Evolutionary conservation across 2,113 vertebrate genomes (phyloP).

Genomic region (Variabilichromis moorii): DNA sequence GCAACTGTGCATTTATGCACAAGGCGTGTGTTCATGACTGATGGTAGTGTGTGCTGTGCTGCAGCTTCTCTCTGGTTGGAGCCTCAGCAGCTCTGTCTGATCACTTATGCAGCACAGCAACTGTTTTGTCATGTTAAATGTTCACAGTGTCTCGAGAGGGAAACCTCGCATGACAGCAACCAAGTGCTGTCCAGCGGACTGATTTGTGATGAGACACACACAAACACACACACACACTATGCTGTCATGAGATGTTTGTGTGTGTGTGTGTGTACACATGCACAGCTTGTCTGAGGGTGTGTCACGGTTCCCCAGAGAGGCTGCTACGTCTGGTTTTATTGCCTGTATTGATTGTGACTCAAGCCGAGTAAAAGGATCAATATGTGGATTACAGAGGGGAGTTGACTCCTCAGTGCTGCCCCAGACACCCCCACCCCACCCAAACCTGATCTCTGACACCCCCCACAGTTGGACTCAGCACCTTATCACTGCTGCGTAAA

Average conservation of each 20-base stretch:
- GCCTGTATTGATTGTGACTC: conserved; percentile 50
- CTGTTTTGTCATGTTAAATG: conserved; percentile 26
- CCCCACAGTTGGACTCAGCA: neutral
- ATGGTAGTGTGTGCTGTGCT: neutral
- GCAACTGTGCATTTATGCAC: neutral
- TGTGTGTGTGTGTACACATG: neutral
- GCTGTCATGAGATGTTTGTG: neutral
- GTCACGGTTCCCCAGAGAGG: conserved; percentile 35
- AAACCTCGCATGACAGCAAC: conserved; percentile 1
- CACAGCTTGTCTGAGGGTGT: conserved; percentile 13
- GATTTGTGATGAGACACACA: conserved; percentile 27
- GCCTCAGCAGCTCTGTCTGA: neutral
- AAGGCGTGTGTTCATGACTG: neutral
- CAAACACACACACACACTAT: neutral
- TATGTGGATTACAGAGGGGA: conserved; percentile 32
- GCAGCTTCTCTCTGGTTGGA: neutral
- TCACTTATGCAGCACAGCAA: conserved; percentile 5
- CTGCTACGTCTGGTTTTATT: conserved; percentile 50
- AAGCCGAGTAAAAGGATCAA: conserved; percentile 35
- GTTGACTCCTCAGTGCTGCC: conserved; percentile 12
- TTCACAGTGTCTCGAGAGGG: neutral
- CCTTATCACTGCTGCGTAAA: neutral
- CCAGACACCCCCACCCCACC: neutral
- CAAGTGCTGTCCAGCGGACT: conserved; percentile 22
- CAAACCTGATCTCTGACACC: neutral